Evolutionary conservation across 2,797 vertebrate species (phyloP).

Genomic region (Malacoctenus gilli): DNA sequence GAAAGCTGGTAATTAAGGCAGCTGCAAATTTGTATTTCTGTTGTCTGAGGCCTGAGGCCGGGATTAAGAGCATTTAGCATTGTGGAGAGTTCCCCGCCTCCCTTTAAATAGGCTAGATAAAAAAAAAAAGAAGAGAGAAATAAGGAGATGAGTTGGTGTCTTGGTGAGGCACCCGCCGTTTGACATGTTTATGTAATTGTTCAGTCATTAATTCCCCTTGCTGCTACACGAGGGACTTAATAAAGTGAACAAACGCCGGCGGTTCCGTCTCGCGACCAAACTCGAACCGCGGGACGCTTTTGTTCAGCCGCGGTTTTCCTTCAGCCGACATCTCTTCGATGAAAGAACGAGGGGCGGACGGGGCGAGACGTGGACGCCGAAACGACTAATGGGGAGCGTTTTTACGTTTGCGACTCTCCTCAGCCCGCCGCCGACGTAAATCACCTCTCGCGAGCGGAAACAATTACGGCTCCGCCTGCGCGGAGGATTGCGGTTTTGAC

Average conservation of each 20-base stretch:
- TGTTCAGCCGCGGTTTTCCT: slow-evolving; percentile 9
- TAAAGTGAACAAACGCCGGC: too few relatives aligned
- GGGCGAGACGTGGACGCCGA: not conserved
- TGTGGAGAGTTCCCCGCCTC: slow-evolving; percentile 66
- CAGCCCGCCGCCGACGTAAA: slow-evolving; percentile 33
- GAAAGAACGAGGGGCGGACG: too few relatives aligned
- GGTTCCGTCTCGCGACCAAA: too few relatives aligned
- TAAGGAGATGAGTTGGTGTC: slow-evolving; percentile 63
- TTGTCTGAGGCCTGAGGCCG: slow-evolving; percentile 75
- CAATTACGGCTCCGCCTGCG: slow-evolving; percentile 49
- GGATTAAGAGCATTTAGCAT: slow-evolving; percentile 81
- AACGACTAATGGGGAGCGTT: slow-evolving; percentile 26
- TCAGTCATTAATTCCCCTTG: slow-evolving; percentile 17
- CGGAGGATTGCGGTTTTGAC: slow-evolving; percentile 56
- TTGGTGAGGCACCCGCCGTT: slow-evolving; percentile 33
- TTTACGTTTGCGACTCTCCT: slow-evolving; percentile 36
- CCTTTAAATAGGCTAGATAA: slow-evolving; percentile 68
- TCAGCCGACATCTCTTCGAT: slow-evolving; percentile 14
- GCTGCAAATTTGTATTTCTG: slow-evolving; percentile 81
- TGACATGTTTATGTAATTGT: slow-evolving; percentile 51
- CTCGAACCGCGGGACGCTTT: not conserved
- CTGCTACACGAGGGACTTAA: slow-evolving; percentile 1
- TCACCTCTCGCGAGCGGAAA: slow-evolving; percentile 40
- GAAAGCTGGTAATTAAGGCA: slow-evolving; percentile 80
- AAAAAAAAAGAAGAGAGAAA: slow-evolving; percentile 54